Conservation (phyloP, 2,113 vertebrate species). For the Etheostoma spectabile region DNA sequence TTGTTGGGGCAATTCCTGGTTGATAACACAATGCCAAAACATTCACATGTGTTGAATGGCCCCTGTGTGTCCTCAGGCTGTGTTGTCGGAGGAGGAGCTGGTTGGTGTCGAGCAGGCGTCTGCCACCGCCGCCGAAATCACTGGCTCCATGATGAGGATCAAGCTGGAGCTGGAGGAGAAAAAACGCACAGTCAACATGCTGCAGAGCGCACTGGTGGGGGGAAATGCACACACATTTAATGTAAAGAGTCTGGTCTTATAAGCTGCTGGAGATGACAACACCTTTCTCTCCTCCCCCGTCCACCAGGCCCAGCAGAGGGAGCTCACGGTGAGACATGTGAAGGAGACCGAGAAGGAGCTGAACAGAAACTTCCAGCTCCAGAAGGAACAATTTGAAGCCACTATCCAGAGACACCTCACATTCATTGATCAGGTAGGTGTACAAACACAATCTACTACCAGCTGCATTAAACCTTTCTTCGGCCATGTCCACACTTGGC, state of each 20-base stretch:
- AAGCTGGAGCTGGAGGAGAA: slow-evolving; percentile 95
- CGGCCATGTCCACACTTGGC: too few species aligned
- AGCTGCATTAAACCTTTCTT: background rate
- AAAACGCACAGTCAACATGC: slow-evolving; percentile 86
- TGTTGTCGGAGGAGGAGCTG: slow-evolving; percentile 87
- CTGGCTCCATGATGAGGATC: slow-evolving; percentile 87
- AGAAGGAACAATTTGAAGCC: slow-evolving; percentile 94
- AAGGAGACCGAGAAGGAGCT: slow-evolving; percentile 92
- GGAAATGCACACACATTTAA: background rate
- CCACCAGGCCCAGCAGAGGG: slow-evolving; percentile 90
- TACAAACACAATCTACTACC: background rate
- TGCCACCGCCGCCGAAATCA: slow-evolving; percentile 87
- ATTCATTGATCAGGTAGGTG: slow-evolving; percentile 94
- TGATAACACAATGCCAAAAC: background rate
- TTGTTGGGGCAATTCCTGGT: background rate
- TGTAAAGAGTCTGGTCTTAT: too few species aligned
- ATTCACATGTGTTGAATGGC: background rate
- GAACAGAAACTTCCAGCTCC: slow-evolving; percentile 85
- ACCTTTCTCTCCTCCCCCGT: background rate
- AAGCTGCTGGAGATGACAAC: background rate
- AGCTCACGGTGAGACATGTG: slow-evolving; percentile 87
- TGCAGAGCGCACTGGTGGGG: slow-evolving; percentile 91
- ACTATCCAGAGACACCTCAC: slow-evolving; percentile 93
- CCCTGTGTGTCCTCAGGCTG: slow-evolving; percentile 73
- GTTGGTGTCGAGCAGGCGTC: slow-evolving; percentile 84